Evolutionary conservation across 2,113 vertebrate species (phyloP), one percentile per base, ranked within the genome.

Genomic region (Engystomops pustulosus): DNA sequence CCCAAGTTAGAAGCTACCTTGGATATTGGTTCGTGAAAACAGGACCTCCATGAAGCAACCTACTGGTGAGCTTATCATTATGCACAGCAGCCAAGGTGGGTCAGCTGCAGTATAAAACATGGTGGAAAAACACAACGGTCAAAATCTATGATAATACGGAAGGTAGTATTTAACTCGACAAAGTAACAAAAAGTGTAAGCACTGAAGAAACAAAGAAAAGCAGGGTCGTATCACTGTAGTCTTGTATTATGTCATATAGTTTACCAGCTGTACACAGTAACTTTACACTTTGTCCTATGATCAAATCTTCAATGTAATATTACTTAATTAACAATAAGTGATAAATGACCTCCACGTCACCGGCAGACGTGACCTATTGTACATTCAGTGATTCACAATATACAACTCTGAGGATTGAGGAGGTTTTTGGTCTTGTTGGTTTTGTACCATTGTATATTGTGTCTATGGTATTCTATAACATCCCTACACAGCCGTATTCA

Each of bases 241-340:
- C 41, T 30, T 49, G 9, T 3, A 18, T 27, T 72, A 47, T 74
- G 72, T 76, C 27, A 75, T 27, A 76, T 30, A 51, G 49, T 53
- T 76, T 76, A 76, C 55, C 47, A 34, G 20, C 6, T 53, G 47
- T 53, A 76, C 49, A 76, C 27, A 76, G 47, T n/a, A 25, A 47
- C 38, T 32, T 12, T 75, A 51, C n/a, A 53, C 72, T 76, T 76
- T 76, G 72, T 30, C 10, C 72, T 49, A 32, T 20, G 51, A 34
- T 47, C 27, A 45, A 2, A 71, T 2, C 20, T 71, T 55, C 20
- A 32, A 15, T 30, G 45, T 49, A 20, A 17, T 34, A 44, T 25
- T 44, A 15, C 38, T 45, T 44, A 8, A 25, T 41, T 34, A 67
- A 67, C n/a, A n/a, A n/a, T n/a, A 15, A 23, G 18, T 51, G 17